Base-by-base conservation (phyloP, 2,888 invertebrate genomes). In the Ormyrus nitidulus region DNA sequence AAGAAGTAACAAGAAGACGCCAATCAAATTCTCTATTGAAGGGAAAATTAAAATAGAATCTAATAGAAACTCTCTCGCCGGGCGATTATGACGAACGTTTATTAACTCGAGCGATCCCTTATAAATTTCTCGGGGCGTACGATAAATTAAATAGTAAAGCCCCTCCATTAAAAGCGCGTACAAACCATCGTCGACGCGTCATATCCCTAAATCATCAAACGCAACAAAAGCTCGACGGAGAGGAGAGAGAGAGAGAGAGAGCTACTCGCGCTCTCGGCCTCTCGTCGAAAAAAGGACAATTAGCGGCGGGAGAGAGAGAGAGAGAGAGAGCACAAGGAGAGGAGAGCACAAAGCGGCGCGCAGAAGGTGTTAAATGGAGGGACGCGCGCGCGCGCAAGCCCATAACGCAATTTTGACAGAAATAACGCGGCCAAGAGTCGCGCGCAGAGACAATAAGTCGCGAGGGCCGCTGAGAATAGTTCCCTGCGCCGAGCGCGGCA, bases 391-490 rank as follows among this genome's bases (percentile, higher is more conserved):
- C 83, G 73, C 81, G 86, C 86, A 34, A n/a, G 84, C 83, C 86
- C 87, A 86, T 88, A 89, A 89, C 85, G 88, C 86, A 88, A 88
- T 89, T 90, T 90, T 89, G 89, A 90, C 89, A 87, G 88, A 90
- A 90, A 90, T 89, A 90, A 90, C 89, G 68, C 54, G 19, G 34
- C 44, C 46, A 61, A 51, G 62, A 62, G 8, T 58, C 48, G 19
- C n/a, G 58, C 54, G 79, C 80, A 84, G 84, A 84, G 87, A 88
- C 88, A 88, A 87, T 88, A 87, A 88, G 87, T 87, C 83, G 83
- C 85, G 86, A 86, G 85, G 84, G 84, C 84, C 80, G 56, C 83
- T 89, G 85, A 88, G 87, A 89, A 89, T 89, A 89, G 89, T 89
- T 86, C 46, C 46, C 13, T 34, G 46, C 13, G 5, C 46, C 7